Evolutionary conservation across 2,888 invertebrate genomes (phyloP), one percentile per base, ranked within the genome.

Genomic region (Nemapogon koenigi): DNA sequence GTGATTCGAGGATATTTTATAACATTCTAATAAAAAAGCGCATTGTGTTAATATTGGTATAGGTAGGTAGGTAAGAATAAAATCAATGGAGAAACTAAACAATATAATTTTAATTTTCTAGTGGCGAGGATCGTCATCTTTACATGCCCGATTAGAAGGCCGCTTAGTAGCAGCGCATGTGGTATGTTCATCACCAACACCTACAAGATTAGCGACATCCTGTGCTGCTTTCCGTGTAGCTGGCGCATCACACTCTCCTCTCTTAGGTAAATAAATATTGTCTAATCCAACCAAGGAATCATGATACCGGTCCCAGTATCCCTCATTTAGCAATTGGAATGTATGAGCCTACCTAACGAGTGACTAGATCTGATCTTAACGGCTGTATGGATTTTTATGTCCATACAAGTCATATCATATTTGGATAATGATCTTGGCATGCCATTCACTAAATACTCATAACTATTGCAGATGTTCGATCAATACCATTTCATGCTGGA

Each of bases 221-320:
- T 94, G 93, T 53, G 89, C 92, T 10, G 89, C 91, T 3, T 93
- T 94, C 59, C 81, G 93, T 40, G 83, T 93, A 2, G 90, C 90
- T 44, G 94, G 94, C 22, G 87, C 89, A 22, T 87, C 91, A 1
- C 83, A 67, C 37, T 69, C 65, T 43, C 53, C 62, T 35, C 41
- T 72, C 41, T 54, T 73, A 37, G 73, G 75, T 73, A 51, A 56
- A 52, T 46, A 28, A 11, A 4, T 7, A 22, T 7, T 10, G 22
- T 7, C 22, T 22, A 7, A 4, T 22, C 10, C 22, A n/a, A n/a
- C n/a, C n/a, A n/a, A n/a, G n/a, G n/a, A n/a, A n/a, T n/a, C n/a
- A n/a, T n/a, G n/a, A n/a, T n/a, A n/a, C n/a, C n/a, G n/a, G n/a
- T n/a, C n/a, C n/a, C n/a, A n/a, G n/a, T n/a, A n/a, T n/a, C n/a